Base-by-base conservation (phyloP, 2,113 vertebrate species). In the Tragelaphus imberbis region DNA sequence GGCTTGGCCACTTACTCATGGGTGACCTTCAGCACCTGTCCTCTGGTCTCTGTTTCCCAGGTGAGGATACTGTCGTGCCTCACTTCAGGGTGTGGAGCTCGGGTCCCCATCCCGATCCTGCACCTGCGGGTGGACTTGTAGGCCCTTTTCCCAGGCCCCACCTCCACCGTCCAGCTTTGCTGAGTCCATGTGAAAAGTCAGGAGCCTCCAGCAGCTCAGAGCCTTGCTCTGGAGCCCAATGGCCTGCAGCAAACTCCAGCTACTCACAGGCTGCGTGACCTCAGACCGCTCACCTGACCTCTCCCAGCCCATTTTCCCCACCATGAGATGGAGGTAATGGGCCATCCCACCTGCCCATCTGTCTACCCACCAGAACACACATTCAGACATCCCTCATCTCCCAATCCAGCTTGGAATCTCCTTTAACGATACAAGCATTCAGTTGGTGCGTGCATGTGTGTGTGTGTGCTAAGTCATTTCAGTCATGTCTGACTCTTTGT, bases 381-480 rank as follows among this genome's bases (percentile, higher is more conserved):
- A 5, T 1, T 44, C 23, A 21, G 13, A 36, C 36, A 2, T 0
- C 17, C 19, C 19, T 36, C 9, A 12, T 23, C 79, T 14, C 30
- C 44, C 51, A 7, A 0, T 21, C 40, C 33, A 15, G 9, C 44
- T 4, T 1, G 23, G 10, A 0, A 8, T 17, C 33, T 19, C 33
- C 40, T 8, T 4, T 2, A 1, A 49, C 2, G 7, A 9, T 1
- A 5, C 3, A n/a, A 47, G 61, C 44, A 23, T 0, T 5, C 9
- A 44, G 6, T 1, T 77, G 71, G 3, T 77, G 23, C 0, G 0
- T 27, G 6, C 10, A 0, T 1, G 12, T 27, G 71, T 25, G 36
- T 25, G 36, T 7, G 11, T 23, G 68, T 36, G 6, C 71, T 25
- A 23, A 25, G 23, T 77, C 71, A 44, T 27, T 77, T 77, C 71